Percentiles rank a stretch among this genome's conserved stretches.
Evolutionary conservation across 2,888 invertebrate species (phyloP).

Genomic region (Brenthis ino): DNA sequence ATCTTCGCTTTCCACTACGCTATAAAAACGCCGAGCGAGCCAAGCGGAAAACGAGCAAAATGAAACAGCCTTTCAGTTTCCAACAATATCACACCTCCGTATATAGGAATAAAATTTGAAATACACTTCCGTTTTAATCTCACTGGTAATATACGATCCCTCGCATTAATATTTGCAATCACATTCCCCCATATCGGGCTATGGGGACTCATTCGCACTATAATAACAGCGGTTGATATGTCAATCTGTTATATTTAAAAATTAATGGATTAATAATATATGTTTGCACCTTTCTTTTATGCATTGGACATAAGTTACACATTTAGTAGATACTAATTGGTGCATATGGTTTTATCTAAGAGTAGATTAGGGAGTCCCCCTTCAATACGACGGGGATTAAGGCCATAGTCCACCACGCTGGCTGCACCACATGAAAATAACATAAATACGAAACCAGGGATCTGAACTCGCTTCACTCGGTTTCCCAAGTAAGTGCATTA

Average conservation of each 20-base stretch:
- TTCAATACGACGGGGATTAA: too few species aligned
- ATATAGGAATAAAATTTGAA: constrained; percentile 16
- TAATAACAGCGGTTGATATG: constrained; percentile 2
- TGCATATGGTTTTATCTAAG: too few species aligned
- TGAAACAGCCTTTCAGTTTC: neutral
- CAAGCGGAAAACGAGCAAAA: neutral
- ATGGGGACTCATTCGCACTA: constrained; percentile 23
- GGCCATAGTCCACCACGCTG: too few species aligned
- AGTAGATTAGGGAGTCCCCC: too few species aligned
- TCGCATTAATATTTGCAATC: constrained; percentile 31
- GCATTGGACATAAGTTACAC: too few species aligned
- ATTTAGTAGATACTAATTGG: too few species aligned
- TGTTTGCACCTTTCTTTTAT: neutral
- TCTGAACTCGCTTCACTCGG: too few species aligned
- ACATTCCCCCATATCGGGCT: constrained; percentile 23
- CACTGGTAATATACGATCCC: constrained; percentile 18
- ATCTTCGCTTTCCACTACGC: too few species aligned
- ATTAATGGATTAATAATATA: neutral
- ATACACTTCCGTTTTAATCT: constrained; percentile 18
- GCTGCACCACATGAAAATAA: too few species aligned
- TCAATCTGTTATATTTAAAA: too few species aligned
- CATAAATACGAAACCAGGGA: too few species aligned
- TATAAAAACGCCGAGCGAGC: neutral
- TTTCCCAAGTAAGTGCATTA: too few species aligned
- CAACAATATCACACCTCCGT: constrained; percentile 2